phyloP scores from a whole-genome alignment of 2,797 vertebrate species.

The Lerista edwardsae region DNA sequence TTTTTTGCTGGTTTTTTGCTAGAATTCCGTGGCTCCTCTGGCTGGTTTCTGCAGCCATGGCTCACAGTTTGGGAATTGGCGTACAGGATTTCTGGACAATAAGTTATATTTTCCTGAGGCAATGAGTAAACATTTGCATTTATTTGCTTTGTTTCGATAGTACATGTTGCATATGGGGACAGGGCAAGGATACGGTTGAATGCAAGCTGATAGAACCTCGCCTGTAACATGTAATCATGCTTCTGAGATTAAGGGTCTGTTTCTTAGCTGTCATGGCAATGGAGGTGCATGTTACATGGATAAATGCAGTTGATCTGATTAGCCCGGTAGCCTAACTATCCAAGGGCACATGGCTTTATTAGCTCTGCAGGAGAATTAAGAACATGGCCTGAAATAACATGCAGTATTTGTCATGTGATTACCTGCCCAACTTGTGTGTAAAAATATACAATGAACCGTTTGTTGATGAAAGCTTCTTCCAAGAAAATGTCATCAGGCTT shows the following conservation, averaged over 20 bases:
- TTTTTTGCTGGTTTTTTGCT: too few relatives aligned
- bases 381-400: constrained; percentile 28
- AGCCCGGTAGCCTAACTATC: not conserved
- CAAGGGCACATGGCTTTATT: not conserved
- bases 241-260: constrained; percentile 24
- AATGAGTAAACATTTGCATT: not conserved
- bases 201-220: not conserved
- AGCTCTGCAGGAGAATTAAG: constrained; percentile 6
- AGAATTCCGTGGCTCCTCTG: too few relatives aligned
- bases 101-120: not conserved
- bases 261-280: constrained; percentile 61
- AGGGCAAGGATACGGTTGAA: too few relatives aligned
- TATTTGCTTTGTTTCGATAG: not conserved
- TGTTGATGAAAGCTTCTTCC: not conserved
- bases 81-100: not conserved
- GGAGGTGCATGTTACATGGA: constrained; percentile 31
- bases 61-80: too few relatives aligned
- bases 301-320: constrained; percentile 53
- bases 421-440: not conserved
- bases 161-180: not conserved
- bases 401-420: constrained; percentile 5
- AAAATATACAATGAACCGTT: not conserved
- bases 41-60: too few relatives aligned
- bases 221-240: not conserved
- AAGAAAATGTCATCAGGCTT: not conserved